These are phyloP conservation scores for Rutpela maculata DNA, from an alignment of 2,888 invertebrate genomes.

Conservation along the genomic window DNA sequence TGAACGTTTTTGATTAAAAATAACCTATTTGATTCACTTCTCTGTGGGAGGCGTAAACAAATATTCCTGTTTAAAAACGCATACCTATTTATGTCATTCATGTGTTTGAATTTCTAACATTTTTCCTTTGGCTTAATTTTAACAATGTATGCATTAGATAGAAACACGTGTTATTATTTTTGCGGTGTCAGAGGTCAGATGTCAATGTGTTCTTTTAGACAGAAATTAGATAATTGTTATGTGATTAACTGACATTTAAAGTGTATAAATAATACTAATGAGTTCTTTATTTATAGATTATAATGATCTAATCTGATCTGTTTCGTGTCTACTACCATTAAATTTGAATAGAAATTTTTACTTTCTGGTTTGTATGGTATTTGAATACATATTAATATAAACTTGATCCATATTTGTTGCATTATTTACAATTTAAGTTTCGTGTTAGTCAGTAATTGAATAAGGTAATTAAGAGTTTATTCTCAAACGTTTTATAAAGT, in stretches of 20 bases:
- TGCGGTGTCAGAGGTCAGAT: neutral
- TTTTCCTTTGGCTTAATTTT: neutral
- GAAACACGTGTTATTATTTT: neutral
- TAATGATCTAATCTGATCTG: slow-evolving; percentile 28
- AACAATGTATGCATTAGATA: neutral
- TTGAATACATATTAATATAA: neutral
- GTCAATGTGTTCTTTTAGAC: neutral
- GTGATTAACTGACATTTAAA: slow-evolving; percentile 33
- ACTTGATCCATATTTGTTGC: no score
- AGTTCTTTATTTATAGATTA: slow-evolving; percentile 50
- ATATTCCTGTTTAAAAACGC: slow-evolving; percentile 22
- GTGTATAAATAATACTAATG: slow-evolving; percentile 49
- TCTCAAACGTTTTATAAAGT: no score
- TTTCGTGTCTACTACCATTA: neutral
- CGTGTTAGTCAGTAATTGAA: no score
- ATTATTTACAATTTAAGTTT: no score
- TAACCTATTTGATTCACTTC: slow-evolving; percentile 37
- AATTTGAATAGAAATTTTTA: slow-evolving; percentile 1
- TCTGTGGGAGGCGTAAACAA: slow-evolving; percentile 41
- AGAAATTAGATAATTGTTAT: slow-evolving; percentile 12
- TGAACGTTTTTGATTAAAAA: slow-evolving; percentile 18
- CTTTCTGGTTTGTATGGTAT: neutral
- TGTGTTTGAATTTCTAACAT: neutral
- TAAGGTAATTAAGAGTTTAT: no score
- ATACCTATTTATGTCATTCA: slow-evolving; percentile 12